Percentiles rank a stretch among this genome's conserved stretches.
Conservation (phyloP, 1,140 invertebrate species). For the Nephotettix cincticeps region DNA sequence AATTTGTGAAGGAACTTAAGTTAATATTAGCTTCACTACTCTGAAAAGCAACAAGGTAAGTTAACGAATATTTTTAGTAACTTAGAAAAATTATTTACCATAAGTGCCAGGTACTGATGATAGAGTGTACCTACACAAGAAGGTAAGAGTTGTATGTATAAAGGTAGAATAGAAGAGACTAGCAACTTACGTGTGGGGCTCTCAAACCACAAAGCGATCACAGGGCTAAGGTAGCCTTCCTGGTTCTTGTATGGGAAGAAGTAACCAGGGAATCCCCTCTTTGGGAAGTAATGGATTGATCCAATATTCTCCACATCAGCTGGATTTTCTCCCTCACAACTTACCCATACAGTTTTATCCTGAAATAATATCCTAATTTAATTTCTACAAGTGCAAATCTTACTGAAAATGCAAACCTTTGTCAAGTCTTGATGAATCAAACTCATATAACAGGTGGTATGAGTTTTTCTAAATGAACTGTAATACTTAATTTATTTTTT, state of each 20-base stretch:
- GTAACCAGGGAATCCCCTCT: slow-evolving; percentile 75
- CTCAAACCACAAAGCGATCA: slow-evolving; percentile 82
- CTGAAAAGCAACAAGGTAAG: background rate
- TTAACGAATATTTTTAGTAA: background rate
- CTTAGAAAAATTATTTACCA: background rate
- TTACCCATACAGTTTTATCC: slow-evolving; percentile 80
- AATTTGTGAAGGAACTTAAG: background rate
- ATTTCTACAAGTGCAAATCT: no score
- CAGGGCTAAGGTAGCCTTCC: slow-evolving; percentile 81
- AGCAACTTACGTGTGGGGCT: slow-evolving; percentile 69
- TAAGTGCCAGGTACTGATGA: background rate
- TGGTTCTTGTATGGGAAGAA: slow-evolving; percentile 80
- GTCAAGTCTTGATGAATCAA: no score
- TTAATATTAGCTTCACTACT: background rate
- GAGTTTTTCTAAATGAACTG: no score
- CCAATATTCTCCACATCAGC: slow-evolving; percentile 88
- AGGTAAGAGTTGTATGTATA: no score
- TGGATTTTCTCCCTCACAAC: slow-evolving; percentile 86
- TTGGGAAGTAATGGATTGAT: slow-evolving; percentile 68
- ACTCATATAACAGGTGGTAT: no score
- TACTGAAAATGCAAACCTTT: no score
- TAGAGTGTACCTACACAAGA: background rate
- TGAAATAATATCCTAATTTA: no score
- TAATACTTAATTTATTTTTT: no score
- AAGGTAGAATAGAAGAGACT: no score